These are phyloP conservation scores for Fissipunctia ypsillon DNA, from an alignment of 2,888 invertebrate species.

Conservation along the genomic window DNA sequence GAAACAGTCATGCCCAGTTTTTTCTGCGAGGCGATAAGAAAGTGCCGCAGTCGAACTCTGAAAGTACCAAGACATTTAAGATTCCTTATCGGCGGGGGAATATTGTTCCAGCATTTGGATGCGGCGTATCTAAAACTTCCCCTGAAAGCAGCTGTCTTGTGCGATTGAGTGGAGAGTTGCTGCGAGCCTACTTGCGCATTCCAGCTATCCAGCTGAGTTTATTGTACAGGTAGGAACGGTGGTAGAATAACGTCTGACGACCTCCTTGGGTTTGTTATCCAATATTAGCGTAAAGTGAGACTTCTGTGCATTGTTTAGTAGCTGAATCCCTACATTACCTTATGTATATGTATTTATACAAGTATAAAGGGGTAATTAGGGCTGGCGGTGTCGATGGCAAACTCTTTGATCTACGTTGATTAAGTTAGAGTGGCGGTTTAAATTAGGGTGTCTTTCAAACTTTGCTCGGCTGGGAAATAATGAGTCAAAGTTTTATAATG, in stretches of 20 bases:
- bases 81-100: too few relatives aligned
- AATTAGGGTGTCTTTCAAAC: slow-evolving; percentile 21
- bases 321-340: neutral
- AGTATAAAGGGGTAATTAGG: slow-evolving; percentile 5
- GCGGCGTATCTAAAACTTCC: too few relatives aligned
- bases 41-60: too few relatives aligned
- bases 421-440: slow-evolving; percentile 22
- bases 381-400: slow-evolving; percentile 24
- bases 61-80: too few relatives aligned
- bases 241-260: neutral
- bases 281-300: neutral
- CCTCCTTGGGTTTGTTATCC: neutral
- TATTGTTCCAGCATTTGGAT: too few relatives aligned
- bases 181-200: too few relatives aligned
- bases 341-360: slow-evolving; percentile 8
- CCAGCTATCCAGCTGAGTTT: too few relatives aligned
- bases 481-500: neutral
- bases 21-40: too few relatives aligned
- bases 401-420: slow-evolving; percentile 55
- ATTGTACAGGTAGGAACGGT: too few relatives aligned
- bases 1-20: too few relatives aligned
- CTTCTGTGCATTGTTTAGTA: slow-evolving; percentile 5
- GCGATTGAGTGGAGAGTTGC: too few relatives aligned
- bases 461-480: slow-evolving; percentile 6
- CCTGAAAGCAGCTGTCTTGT: too few relatives aligned